phyloP scores from a whole-genome alignment of 2,888 invertebrate species.

The Pandemis corylana region DNA sequence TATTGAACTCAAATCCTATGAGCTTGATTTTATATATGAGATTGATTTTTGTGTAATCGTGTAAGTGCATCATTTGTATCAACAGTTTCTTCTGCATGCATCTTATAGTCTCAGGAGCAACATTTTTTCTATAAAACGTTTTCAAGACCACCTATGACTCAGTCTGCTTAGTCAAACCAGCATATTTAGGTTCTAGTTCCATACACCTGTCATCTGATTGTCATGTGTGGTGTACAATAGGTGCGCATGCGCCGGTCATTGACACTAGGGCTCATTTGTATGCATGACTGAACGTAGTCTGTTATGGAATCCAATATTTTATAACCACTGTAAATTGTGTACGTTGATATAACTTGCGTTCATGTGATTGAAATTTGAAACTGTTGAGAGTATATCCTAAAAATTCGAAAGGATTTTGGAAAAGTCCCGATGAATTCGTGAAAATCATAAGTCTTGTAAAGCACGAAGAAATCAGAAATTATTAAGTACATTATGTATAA shows the following conservation, averaged over 20 bases:
- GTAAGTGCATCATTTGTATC: neutral
- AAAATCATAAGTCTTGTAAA: too few species aligned
- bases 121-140: neutral
- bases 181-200: neutral
- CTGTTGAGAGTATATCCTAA: neutral
- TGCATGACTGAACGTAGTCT: constrained; percentile 48
- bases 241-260: constrained; percentile 56
- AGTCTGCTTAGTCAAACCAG: too few species aligned
- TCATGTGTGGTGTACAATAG: constrained; percentile 55
- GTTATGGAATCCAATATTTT: constrained; percentile 27
- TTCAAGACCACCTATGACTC: neutral
- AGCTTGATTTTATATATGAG: too few species aligned
- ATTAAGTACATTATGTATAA: too few species aligned
- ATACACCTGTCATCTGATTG: constrained; percentile 43
- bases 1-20: neutral
- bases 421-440: neutral
- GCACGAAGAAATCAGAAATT: too few species aligned
- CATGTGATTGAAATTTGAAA: neutral
- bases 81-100: neutral
- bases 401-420: neutral
- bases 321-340: constrained; percentile 6
- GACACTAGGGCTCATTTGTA: constrained; percentile 63
- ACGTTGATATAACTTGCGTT: constrained; percentile 1
- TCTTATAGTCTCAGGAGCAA: neutral
- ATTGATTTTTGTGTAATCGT: too few species aligned